Base-by-base conservation (phyloP, 2,113 vertebrate genomes). In the Halcyon senegalensis region DNA sequence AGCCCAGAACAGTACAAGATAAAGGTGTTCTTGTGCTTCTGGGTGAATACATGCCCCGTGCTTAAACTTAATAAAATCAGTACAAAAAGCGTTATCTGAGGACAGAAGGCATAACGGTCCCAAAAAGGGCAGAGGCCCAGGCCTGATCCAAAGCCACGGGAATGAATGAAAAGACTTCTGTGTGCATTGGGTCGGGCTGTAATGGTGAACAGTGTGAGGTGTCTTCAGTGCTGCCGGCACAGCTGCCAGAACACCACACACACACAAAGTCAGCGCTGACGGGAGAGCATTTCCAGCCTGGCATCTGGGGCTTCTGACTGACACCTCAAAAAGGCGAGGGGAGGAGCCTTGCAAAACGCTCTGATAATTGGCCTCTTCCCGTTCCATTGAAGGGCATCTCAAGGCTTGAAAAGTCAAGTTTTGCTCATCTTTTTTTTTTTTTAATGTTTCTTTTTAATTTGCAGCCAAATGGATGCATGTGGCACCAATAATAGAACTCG, bases 261-360 rank as follows among this genome's bases (percentile, higher is more conserved):
- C 56, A 93, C 44, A 78, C 75, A 95, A 94, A 94, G 41, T 55
- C 81, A 81, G 81, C 90, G 25, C 92, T 92, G 92, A 95, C 95
- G 37, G 60, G 85, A 93, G 60, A 79, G 76, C 92, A 93, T 95
- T 96, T 96, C 87, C 93, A 89, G 85, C 53, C 62, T 82, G 77
- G 73, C 96, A 93, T 95, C 92, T 96, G 96, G 63, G 31, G 79
- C 86, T 78, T 96, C 95, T 96, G 69, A 93, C 53, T 62, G 20
- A 13, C 44, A 46, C 91, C 93, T 89, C 50, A 56, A 69, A 69
- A 92, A 93, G 84, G 83, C 91, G 62, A 28, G 80, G n/a, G 92
- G 94, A 93, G 96, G 74, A 95, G 48, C 17, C 44, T 81, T 84
- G 30, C 20, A 87, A 92, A 96, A 87, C 78, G 30, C 19, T n/a